Percentiles rank a stretch among this genome's conserved stretches.
Conservation (phyloP, 2,797 vertebrate species). For the Limnodromus scolopaceus region DNA sequence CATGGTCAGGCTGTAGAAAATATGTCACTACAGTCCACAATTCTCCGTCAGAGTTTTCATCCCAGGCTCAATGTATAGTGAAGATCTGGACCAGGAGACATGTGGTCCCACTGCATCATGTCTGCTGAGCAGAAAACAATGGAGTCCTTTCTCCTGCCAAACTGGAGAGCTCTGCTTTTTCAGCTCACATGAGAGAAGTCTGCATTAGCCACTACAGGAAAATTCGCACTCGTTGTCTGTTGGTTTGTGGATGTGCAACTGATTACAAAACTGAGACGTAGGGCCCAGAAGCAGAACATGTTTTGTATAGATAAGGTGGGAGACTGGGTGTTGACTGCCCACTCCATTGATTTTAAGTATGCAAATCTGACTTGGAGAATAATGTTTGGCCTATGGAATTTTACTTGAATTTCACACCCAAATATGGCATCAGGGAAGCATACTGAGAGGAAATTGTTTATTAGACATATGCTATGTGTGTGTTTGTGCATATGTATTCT, state of each 20-base stretch:
- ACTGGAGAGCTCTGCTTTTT: background rate
- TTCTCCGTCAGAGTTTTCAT: background rate
- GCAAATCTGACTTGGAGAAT: background rate
- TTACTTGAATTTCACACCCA: constrained; percentile 1
- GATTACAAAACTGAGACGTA: background rate
- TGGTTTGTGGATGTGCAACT: background rate
- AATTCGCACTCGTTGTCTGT: background rate
- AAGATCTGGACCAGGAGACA: background rate
- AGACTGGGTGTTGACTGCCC: background rate
- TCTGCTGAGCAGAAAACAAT: background rate
- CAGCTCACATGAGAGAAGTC: background rate
- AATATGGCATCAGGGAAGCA: background rate
- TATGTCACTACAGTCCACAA: accelerated
- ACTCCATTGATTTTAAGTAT: background rate
- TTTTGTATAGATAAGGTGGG: background rate
- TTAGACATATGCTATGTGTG: background rate
- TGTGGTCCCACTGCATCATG: accelerated
- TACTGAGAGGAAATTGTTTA: background rate
- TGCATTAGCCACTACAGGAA: background rate
- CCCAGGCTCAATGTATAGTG: background rate
- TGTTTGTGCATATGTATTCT: background rate
- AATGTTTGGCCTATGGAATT: constrained; percentile 16
- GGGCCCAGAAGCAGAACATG: background rate
- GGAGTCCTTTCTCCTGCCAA: background rate
- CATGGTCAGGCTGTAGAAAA: background rate